A percentile compares a stretch with the other conserved stretches of the same genome.
phyloP scores from a whole-genome alignment of 2,797 vertebrate genomes.

The Gadopsis marmoratus region DNA sequence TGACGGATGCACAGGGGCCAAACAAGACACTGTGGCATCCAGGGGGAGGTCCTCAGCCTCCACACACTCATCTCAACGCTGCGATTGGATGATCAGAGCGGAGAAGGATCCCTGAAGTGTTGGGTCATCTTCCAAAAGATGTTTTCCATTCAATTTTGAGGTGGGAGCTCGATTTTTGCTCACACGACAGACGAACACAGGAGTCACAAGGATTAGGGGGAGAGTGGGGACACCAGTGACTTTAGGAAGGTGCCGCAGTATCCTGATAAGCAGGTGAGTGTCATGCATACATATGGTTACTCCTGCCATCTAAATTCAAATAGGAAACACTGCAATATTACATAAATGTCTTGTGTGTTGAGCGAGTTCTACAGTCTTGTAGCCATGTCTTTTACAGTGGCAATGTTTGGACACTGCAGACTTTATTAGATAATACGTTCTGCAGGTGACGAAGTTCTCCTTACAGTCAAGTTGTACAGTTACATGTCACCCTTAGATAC shows the following conservation, averaged over 20 bases:
- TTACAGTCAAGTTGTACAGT: slow-evolving; percentile 31
- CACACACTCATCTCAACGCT: slow-evolving; percentile 42
- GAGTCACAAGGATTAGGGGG: slow-evolving; percentile 21
- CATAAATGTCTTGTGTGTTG: background rate
- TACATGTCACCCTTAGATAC: slow-evolving; percentile 39
- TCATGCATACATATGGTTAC: background rate
- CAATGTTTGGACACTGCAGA: background rate
- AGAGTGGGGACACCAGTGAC: slow-evolving; percentile 6
- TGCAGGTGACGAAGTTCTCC: background rate
- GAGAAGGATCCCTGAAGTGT: slow-evolving; percentile 72
- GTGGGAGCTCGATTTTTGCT: slow-evolving; percentile 27
- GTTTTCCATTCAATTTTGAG: slow-evolving; percentile 54
- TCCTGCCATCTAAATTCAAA: background rate
- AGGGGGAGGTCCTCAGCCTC: slow-evolving; percentile 53
- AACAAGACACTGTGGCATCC: slow-evolving; percentile 31
- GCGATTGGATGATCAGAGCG: slow-evolving; percentile 76
- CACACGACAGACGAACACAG: slow-evolving; percentile 15
- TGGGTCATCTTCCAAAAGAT: slow-evolving; percentile 71
- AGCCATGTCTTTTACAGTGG: background rate
- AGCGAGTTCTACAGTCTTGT: background rate
- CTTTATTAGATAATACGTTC: slow-evolving; percentile 8
- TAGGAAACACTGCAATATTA: background rate
- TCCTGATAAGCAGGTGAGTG: slow-evolving; percentile 55
- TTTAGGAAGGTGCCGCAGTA: background rate
- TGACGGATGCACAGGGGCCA: slow-evolving; percentile 33